Evolutionary conservation across 2,113 vertebrate species (phyloP).

Genomic region (Tinamus guttatus): DNA sequence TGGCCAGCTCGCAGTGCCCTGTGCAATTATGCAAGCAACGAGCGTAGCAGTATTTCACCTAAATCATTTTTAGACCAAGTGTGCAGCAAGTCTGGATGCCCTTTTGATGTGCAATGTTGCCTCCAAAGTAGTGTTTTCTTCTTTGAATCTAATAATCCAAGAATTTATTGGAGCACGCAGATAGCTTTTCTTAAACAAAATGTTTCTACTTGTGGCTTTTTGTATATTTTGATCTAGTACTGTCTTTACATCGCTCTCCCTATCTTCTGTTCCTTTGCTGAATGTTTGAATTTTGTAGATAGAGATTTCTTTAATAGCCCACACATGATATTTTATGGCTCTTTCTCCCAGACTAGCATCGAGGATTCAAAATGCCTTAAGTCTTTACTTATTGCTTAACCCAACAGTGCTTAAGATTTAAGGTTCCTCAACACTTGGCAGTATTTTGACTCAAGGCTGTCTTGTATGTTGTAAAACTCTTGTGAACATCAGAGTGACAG

Average conservation of each 20-base stretch:
- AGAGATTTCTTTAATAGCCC: background rate
- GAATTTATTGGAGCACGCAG: background rate
- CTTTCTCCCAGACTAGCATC: background rate
- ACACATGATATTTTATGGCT: background rate
- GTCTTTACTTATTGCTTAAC: background rate
- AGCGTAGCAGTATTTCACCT: background rate
- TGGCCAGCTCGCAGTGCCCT: background rate
- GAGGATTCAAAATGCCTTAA: background rate
- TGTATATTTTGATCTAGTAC: background rate
- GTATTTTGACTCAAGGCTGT: background rate
- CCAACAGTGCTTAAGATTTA: background rate
- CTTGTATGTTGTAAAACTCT: background rate
- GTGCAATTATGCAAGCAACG: background rate
- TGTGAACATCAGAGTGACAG: background rate
- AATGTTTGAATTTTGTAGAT: background rate
- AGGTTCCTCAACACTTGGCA: background rate
- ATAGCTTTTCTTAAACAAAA: background rate
- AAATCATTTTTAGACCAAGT: background rate
- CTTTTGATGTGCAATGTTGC: background rate
- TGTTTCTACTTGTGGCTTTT: background rate
- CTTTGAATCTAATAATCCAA: background rate
- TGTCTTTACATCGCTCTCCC: background rate
- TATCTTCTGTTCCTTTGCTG: background rate
- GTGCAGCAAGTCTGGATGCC: background rate
- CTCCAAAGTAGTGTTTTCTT: background rate